Evolutionary conservation across 1,140 invertebrate species (phyloP).

Genomic region (Tachypleus tridentatus): DNA sequence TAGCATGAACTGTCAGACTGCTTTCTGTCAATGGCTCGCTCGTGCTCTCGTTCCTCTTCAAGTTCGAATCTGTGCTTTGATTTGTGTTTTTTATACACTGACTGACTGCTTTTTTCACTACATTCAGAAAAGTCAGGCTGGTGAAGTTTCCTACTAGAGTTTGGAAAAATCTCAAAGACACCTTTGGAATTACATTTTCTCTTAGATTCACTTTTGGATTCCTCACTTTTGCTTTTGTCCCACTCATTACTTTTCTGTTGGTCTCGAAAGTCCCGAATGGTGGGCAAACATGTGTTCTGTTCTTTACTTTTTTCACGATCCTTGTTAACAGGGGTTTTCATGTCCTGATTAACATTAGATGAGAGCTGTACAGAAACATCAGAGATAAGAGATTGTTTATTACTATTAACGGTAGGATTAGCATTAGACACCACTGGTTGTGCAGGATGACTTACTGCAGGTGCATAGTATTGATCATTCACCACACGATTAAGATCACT

Average conservation of each 20-base stretch:
- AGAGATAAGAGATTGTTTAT: too few relatives aligned
- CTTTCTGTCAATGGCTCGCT: not conserved
- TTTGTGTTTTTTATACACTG: constrained; percentile 3
- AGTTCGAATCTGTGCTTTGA: not conserved
- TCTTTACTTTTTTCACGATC: not conserved
- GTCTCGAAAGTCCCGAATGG: not conserved
- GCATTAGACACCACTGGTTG: too few relatives aligned
- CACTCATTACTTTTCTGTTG: not conserved
- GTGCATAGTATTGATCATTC: too few relatives aligned
- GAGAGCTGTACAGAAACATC: too few relatives aligned
- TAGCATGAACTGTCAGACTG: not conserved
- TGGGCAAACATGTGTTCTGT: not conserved
- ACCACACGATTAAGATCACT: constrained; percentile 9
- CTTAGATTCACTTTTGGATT: constrained; percentile 1
- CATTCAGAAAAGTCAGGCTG: not conserved
- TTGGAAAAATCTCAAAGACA: not conserved
- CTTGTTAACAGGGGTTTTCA: not conserved
- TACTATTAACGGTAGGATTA: too few relatives aligned
- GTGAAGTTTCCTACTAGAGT: not conserved
- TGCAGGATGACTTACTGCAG: too few relatives aligned
- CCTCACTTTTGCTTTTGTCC: not conserved
- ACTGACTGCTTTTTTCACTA: constrained; percentile 7
- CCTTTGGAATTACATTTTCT: not conserved
- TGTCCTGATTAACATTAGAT: too few relatives aligned
- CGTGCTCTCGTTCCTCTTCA: constrained; percentile 5